Conservation (phyloP, 2,888 invertebrate species). For the Ditula angustiorana region DNA sequence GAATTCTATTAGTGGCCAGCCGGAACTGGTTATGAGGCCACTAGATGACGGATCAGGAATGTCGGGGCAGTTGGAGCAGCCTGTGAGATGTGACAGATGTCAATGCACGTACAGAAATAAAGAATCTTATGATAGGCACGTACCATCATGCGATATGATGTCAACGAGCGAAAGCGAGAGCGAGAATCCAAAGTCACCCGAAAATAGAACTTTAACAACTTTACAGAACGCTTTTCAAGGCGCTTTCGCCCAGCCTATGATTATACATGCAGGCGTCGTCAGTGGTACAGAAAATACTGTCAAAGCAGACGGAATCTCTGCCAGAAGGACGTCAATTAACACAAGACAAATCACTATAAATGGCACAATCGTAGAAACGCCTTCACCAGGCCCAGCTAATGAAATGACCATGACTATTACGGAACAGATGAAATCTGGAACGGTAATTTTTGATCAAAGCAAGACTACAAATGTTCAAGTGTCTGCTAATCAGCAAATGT, state of each 20-base stretch:
- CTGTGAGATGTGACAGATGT: slow-evolving; percentile 94
- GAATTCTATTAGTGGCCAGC: slow-evolving; percentile 79
- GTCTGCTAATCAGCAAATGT: slow-evolving; percentile 75
- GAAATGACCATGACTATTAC: slow-evolving; percentile 83
- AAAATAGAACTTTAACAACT: slow-evolving; percentile 80
- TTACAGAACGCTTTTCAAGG: slow-evolving; percentile 82
- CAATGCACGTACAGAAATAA: slow-evolving; percentile 94
- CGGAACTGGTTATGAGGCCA: slow-evolving; percentile 77
- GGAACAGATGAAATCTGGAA: slow-evolving; percentile 81
- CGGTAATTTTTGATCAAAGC: slow-evolving; percentile 79
- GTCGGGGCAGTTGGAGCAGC: slow-evolving; percentile 86
- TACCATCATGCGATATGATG: slow-evolving; percentile 91
- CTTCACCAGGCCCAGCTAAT: slow-evolving; percentile 80
- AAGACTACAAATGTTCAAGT: slow-evolving; percentile 79
- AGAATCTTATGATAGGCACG: slow-evolving; percentile 92
- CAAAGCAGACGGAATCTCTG: slow-evolving; percentile 80
- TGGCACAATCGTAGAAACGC: slow-evolving; percentile 82
- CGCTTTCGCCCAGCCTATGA: slow-evolving; percentile 81
- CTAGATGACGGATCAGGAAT: slow-evolving; percentile 69
- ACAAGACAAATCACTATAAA: slow-evolving; percentile 83
- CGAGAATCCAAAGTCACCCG: slow-evolving; percentile 87
- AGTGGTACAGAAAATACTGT: slow-evolving; percentile 76
- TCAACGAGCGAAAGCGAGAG: slow-evolving; percentile 94
- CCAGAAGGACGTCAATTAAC: slow-evolving; percentile 80
- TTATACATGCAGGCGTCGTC: slow-evolving; percentile 79